Percentiles rank a stretch among this genome's conserved stretches.
Conservation (phyloP, 2,888 invertebrate species). For the Hirtodrosophila duncani region DNA sequence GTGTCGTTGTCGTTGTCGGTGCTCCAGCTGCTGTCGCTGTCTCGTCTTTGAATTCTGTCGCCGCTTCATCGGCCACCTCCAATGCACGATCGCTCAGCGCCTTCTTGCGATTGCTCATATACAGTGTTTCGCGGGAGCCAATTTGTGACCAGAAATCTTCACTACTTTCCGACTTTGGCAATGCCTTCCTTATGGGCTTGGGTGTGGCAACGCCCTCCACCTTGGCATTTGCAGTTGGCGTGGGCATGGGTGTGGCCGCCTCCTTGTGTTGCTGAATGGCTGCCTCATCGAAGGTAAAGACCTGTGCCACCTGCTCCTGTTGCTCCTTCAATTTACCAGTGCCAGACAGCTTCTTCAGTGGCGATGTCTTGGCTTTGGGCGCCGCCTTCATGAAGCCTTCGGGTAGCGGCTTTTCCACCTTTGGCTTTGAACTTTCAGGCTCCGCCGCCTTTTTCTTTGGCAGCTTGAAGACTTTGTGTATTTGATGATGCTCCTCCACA, state of each 20-base stretch:
- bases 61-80: slow-evolving; percentile 39
- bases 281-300: slow-evolving; percentile 55
- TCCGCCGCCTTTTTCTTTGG: slow-evolving; percentile 75
- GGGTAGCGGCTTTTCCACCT: slow-evolving; percentile 41
- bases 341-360: slow-evolving; percentile 41
- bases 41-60: too few species aligned
- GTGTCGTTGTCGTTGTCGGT: slow-evolving; percentile 39
- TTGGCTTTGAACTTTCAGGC: too few species aligned
- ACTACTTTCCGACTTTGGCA: slow-evolving; percentile 75
- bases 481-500: slow-evolving; percentile 75
- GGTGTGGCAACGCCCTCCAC: slow-evolving; percentile 60
- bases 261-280: slow-evolving; percentile 24
- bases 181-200: slow-evolving; percentile 60
- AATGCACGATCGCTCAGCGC: slow-evolving; percentile 77
- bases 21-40: slow-evolving; percentile 23
- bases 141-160: slow-evolving; percentile 84
- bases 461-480: slow-evolving; percentile 74
- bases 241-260: background rate
- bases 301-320: slow-evolving; percentile 34
- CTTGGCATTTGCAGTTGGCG: slow-evolving; percentile 20
- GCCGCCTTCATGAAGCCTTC: slow-evolving; percentile 64
- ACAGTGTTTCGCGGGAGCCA: slow-evolving; percentile 83
- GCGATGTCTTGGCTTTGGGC: slow-evolving; percentile 63
- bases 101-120: slow-evolving; percentile 81
- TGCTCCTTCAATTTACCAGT: background rate